Base-by-base conservation (phyloP, 2,797 vertebrate species). In the Chelmon rostratus region DNA sequence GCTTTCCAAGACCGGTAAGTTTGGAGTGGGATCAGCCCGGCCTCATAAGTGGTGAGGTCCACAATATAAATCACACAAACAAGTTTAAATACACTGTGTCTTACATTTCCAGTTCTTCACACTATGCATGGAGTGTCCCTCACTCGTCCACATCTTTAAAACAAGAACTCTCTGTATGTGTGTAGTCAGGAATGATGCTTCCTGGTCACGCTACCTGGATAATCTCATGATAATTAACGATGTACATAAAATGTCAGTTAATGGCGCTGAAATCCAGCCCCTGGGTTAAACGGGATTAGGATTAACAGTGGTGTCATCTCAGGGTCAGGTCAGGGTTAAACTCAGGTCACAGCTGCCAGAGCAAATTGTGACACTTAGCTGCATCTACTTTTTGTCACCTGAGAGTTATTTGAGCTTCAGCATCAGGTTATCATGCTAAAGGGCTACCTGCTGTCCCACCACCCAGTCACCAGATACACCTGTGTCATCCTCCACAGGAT, bases 1-100 rank as follows among this genome's bases (percentile, higher is more conserved):
- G 97, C 97, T 56, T 98, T 98, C 92, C 93, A 95, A 84, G 97
- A 97, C 96, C 96, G 97, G 97, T 98, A 91, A 90, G 95, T 82
- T 52, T 28, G 25, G 23, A 44, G 31, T 44, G 57, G 28, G 25
- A 83, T 56, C 38, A 64, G 68, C 19, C 1, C 1, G 0, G 28
- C 37, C 23, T 25, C 19, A 12, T 8, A 1, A 1, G 19, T 28
- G 54, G 4, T 3, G 54, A 18, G 3, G 7, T 40, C 31, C 28
- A 5, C 16, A 12, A 10, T 46, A 13, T 31, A 6, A 46, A 47
- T 50, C 2, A 21, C 21, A 58, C 12, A 37, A 40, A 73, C 72
- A 8, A 7, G 33, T 78, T 63, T 37, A 21, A 52, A 53, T 25
- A 1, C 3, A 33, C 1, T 1, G 1, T 1, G 57, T 46, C 18